Base-by-base conservation (phyloP, 1,140 invertebrate species). In the Diploscapter pachys region DNA sequence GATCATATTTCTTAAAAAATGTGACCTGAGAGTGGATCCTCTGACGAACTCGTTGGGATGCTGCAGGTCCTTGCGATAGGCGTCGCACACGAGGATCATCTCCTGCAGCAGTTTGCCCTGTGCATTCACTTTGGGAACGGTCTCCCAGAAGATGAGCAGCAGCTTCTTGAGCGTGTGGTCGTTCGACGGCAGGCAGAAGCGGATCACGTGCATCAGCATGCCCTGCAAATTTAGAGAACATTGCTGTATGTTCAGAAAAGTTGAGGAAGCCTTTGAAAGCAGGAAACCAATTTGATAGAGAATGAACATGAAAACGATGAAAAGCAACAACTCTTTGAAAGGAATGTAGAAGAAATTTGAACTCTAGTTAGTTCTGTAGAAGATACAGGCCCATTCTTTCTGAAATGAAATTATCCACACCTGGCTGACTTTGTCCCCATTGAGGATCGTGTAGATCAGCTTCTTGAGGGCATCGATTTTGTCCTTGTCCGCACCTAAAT, bases 11-110 rank as follows among this genome's bases (percentile, higher is more conserved):
- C 31, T 31, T 31, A 31, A 11, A 65, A 11, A 11, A 65, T 13
- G 8, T 8, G 9, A 72, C 71, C 71, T 63, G 6, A 99, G 88
- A 3, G 96, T 99, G 4, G 96, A 97, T 3, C 97, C 97, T 66
- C 97, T 90, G 76, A 99, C 90, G 88, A 97, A 99, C 88, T 99
- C 97, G 89, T 99, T 99, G 0, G 97, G 97, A 89, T 99, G 97
- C 88, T 99, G 96, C 50, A 99, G 88, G 87, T 99, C 96, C 90
- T 98, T 99, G 79, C 96, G 90, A 83, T 99, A 99, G 0, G 97
- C 96, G 89, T 99, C 96, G 88, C 97, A 99, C 5, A 99, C 97
- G 54, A 99, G 89, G 83, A 99, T 99, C 94, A 99, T 98, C 87
- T 99, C 96, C 56, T 90, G 96, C 78, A 99, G 87, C n/a, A 99